phyloP scores from a whole-genome alignment of 2,888 invertebrate genomes.

The Tigriopus californicus region DNA sequence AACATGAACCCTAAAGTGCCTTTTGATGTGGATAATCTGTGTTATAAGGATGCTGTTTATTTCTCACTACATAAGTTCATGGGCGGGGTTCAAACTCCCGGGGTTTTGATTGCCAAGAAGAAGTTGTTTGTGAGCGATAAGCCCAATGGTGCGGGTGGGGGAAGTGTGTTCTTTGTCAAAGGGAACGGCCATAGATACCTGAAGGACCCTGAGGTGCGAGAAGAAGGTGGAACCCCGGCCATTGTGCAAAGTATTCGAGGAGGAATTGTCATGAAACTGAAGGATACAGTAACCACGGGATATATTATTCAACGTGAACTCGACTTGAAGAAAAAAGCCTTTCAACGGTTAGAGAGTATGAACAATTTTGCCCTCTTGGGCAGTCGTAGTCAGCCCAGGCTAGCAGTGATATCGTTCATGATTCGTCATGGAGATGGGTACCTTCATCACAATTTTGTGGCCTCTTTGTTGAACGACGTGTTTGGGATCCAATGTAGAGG shows the following conservation, averaged over 20 bases:
- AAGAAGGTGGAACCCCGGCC: slow-evolving; percentile 53
- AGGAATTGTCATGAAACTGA: slow-evolving; percentile 64
- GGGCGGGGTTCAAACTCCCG: slow-evolving; percentile 71
- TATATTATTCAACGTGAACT: slow-evolving; percentile 40
- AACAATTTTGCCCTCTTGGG: slow-evolving; percentile 18
- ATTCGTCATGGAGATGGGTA: slow-evolving; percentile 54
- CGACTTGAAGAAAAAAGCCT: slow-evolving; percentile 20
- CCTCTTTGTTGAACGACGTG: slow-evolving; percentile 67
- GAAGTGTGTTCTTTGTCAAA: slow-evolving; percentile 37
- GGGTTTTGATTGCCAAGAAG: slow-evolving; percentile 44
- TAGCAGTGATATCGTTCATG: slow-evolving; percentile 69
- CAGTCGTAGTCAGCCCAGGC: slow-evolving; percentile 19
- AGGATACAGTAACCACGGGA: slow-evolving; percentile 54
- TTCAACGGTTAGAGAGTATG: background rate
- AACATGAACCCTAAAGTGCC: slow-evolving; percentile 64
- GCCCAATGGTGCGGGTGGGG: slow-evolving; percentile 34
- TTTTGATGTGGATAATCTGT: slow-evolving; percentile 45
- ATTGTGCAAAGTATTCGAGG: slow-evolving; percentile 63
- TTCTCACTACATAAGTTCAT: slow-evolving; percentile 78
- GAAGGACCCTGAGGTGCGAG: slow-evolving; percentile 36
- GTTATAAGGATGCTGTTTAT: slow-evolving; percentile 69
- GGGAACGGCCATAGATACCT: slow-evolving; percentile 32
- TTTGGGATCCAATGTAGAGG: slow-evolving; percentile 65
- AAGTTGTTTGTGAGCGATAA: slow-evolving; percentile 31
- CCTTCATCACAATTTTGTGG: slow-evolving; percentile 71